Percentiles rank a stretch among this genome's conserved stretches.
Conservation (phyloP, 2,888 invertebrate genomes). For the Ernsta delagoae region DNA sequence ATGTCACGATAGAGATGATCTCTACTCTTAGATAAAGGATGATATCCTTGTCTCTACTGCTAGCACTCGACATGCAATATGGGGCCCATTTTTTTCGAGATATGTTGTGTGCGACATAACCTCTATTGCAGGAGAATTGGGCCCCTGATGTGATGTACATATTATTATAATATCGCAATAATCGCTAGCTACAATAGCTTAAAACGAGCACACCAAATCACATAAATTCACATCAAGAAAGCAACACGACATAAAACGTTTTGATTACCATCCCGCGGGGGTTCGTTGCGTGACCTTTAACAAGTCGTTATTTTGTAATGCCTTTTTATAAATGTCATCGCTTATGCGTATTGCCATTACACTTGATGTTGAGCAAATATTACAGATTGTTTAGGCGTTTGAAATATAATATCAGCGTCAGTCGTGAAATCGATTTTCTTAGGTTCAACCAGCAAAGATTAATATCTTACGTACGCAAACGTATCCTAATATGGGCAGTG, state of each 20-base stretch:
- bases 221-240: conserved; percentile 9
- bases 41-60: too few relatives aligned
- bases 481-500: too few relatives aligned
- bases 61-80: too few relatives aligned
- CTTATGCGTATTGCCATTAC: conserved; percentile 16
- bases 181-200: background rate
- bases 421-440: background rate
- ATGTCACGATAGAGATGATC: too few relatives aligned
- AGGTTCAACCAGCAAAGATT: too few relatives aligned
- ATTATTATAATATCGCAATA: too few relatives aligned
- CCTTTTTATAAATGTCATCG: conserved; percentile 23
- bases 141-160: too few relatives aligned
- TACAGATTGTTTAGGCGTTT: conserved; percentile 8
- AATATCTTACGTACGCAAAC: too few relatives aligned
- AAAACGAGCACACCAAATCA: conserved; percentile 3
- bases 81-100: too few relatives aligned
- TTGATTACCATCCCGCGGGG: conserved; percentile 27
- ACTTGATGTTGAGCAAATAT: conserved; percentile 7
- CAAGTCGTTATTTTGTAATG: conserved; percentile 32
- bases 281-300: conserved; percentile 29
- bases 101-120: too few relatives aligned
- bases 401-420: background rate
- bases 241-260: conserved; percentile 20
- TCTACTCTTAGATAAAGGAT: too few relatives aligned
- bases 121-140: too few relatives aligned